Base-by-base conservation (phyloP, 2,797 vertebrate species). In the Alcedo quadribrachys region DNA sequence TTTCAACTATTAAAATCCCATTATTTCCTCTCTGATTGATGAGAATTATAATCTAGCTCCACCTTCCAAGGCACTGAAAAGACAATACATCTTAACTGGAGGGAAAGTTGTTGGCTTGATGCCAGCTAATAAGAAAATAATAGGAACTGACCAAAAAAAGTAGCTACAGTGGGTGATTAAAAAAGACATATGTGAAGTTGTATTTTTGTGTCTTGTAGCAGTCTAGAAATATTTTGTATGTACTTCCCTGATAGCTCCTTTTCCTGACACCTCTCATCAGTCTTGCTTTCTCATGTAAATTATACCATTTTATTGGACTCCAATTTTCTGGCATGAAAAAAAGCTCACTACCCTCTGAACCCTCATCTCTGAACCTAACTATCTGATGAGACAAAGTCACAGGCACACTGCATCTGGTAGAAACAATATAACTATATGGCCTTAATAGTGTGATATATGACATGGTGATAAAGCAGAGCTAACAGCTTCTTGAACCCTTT, bases 351-450 rank as follows among this genome's bases (percentile, higher is more conserved):
- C 11, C 20, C 74, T 45, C 74, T 45, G 50, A 77, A 33, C 14
- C 75, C 75, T 16, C 24, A 69, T 42, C 33, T n/a, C 83, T 78
- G 54, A 90, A 71, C 35, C 53, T 81, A 61, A 80, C 33, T 40
- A 2, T 48, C 32, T 53, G 65, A 78, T 4, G 9, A 50, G 53
- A 55, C 35, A 60, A 53, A 48, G 28, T 83, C 33, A 24, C 11
- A 42, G 54, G 51, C 30, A 84, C 11, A n/a, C 8, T n/a, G 17
- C 0, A 0, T 1, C 0, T 77, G 48, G 25, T 42, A 21, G 21
- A 69, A 19, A 84, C 27, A 68, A 80, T 54, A 75, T 81, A 94
- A 84, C 63, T 25, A 81, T 50, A 53, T 37, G 28, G 46, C 32
- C 33, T 22, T 33, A 73, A 50, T 13, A 8, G 30, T 40, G 25